Percentiles rank a stretch among this genome's conserved stretches.
Conservation (phyloP, 2,113 vertebrate species). For the Paracanthobrama guichenoti region DNA sequence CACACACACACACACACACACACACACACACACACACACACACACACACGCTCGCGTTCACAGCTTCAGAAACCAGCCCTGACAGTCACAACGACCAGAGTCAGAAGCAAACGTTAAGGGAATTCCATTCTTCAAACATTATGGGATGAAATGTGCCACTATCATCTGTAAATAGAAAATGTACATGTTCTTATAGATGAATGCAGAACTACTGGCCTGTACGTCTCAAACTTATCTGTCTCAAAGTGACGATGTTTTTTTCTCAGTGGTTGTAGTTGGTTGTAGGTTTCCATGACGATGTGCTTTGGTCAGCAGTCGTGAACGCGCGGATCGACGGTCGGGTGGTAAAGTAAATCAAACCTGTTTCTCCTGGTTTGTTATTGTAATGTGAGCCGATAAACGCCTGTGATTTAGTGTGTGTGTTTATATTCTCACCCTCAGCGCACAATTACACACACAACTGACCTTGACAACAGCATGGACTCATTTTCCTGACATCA, state of each 20-base stretch:
- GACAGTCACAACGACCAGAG: too few species aligned
- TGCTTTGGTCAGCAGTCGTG: not conserved
- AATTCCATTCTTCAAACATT: too few species aligned
- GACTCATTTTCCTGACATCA: conserved; percentile 16
- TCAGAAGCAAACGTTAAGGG: too few species aligned
- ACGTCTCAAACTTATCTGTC: not conserved
- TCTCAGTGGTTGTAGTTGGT: not conserved
- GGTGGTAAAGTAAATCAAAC: conserved; percentile 27
- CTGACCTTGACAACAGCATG: conserved; percentile 35
- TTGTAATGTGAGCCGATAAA: conserved; percentile 16
- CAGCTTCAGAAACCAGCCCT: too few species aligned
- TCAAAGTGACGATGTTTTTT: not conserved
- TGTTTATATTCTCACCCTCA: conserved; percentile 34
- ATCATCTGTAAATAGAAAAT: too few species aligned
- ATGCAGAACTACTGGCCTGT: too few species aligned
- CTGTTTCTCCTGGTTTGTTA: conserved; percentile 12
- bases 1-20: not conserved
- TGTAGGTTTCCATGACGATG: not conserved
- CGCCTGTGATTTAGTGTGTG: not conserved
- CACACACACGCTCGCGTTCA: too few species aligned
- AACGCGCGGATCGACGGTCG: not conserved
- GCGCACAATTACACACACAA: conserved; percentile 12
- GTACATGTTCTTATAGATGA: not conserved
- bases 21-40: not conserved
- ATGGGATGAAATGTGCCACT: too few species aligned